These are phyloP conservation scores for Liodrosophila aerea DNA, from an alignment of 2,888 invertebrate genomes.

Conservation along the genomic window DNA sequence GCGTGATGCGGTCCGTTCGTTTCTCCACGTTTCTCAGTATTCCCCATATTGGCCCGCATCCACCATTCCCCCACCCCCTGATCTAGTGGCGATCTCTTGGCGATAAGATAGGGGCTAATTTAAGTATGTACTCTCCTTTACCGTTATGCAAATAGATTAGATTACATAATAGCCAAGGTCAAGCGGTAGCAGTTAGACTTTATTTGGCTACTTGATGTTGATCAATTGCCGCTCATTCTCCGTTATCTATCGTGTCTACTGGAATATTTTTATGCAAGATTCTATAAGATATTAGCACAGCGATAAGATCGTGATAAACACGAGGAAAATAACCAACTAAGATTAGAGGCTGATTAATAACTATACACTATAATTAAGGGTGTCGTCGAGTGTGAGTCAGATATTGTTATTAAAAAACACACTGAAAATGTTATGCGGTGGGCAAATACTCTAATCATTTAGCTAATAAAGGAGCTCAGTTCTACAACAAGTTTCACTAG, in stretches of 20 bases:
- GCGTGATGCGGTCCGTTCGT: constrained; percentile 14
- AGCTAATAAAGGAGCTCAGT: too few relatives aligned
- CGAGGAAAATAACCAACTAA: constrained; percentile 26
- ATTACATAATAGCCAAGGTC: constrained; percentile 14
- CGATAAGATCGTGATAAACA: constrained; percentile 30
- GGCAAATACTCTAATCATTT: too few relatives aligned
- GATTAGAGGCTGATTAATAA: constrained; percentile 10
- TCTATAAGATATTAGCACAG: neutral
- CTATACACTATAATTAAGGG: neutral
- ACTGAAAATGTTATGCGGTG: too few relatives aligned
- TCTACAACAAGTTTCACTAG: too few relatives aligned
- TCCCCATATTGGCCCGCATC: neutral
- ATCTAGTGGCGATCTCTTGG: constrained; percentile 1
- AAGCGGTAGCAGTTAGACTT: constrained; percentile 5
- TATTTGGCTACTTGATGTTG: neutral
- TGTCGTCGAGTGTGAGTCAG: neutral
- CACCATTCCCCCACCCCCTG: neutral
- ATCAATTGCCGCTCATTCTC: constrained; percentile 14
- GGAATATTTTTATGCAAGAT: constrained; percentile 1
- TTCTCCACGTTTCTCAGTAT: constrained; percentile 3
- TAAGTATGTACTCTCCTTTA: neutral
- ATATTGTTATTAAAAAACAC: neutral
- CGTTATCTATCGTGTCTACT: neutral
- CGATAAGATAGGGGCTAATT: constrained; percentile 19
- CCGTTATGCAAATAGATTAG: constrained; percentile 34